Percentiles rank a stretch among this genome's conserved stretches.
phyloP scores from a whole-genome alignment of 2,888 invertebrate species.

The Drosophila setosimentum region DNA sequence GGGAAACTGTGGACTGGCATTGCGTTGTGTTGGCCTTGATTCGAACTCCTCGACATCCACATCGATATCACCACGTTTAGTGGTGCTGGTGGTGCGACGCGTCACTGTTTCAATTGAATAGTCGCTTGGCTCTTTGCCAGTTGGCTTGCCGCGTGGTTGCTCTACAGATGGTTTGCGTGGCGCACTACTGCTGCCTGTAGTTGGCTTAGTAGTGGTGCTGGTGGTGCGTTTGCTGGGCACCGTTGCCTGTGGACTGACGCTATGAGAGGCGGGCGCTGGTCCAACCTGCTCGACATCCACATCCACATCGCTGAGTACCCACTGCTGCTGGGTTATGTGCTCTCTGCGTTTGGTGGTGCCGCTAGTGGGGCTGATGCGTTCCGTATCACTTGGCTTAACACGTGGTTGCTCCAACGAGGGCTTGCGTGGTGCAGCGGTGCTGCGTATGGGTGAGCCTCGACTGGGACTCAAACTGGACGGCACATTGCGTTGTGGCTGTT shows the following conservation, averaged over 20 bases:
- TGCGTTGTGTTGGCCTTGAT: background rate
- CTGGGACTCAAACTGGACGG: slow-evolving; percentile 15
- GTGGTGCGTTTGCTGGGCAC: slow-evolving; percentile 8
- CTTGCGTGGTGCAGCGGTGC: slow-evolving; percentile 36
- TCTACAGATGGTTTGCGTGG: slow-evolving; percentile 19
- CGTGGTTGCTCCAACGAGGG: slow-evolving; percentile 44
- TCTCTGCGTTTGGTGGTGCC: slow-evolving; percentile 56
- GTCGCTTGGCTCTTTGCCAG: slow-evolving; percentile 1
- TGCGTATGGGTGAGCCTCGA: slow-evolving; percentile 38
- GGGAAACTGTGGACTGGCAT: slow-evolving; percentile 30
- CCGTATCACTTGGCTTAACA: slow-evolving; percentile 12
- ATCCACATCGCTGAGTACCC: slow-evolving; percentile 64
- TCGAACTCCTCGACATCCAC: slow-evolving; percentile 24
- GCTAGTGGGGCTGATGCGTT: slow-evolving; percentile 30
- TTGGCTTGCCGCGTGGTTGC: background rate
- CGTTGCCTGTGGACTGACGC: slow-evolving; percentile 21
- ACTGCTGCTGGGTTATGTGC: slow-evolving; percentile 62
- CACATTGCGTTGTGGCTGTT: slow-evolving; percentile 23
- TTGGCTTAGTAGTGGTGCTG: slow-evolving; percentile 1
- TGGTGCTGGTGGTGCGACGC: slow-evolving; percentile 12
- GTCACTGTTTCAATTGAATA: slow-evolving; percentile 3
- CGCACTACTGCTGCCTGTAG: slow-evolving; percentile 1
- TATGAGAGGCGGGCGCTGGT: slow-evolving; percentile 28
- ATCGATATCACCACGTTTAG: slow-evolving; percentile 20
- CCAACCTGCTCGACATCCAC: slow-evolving; percentile 53